Base-by-base conservation (phyloP, 2,113 vertebrate species). In the Stictonetta naevosa region DNA sequence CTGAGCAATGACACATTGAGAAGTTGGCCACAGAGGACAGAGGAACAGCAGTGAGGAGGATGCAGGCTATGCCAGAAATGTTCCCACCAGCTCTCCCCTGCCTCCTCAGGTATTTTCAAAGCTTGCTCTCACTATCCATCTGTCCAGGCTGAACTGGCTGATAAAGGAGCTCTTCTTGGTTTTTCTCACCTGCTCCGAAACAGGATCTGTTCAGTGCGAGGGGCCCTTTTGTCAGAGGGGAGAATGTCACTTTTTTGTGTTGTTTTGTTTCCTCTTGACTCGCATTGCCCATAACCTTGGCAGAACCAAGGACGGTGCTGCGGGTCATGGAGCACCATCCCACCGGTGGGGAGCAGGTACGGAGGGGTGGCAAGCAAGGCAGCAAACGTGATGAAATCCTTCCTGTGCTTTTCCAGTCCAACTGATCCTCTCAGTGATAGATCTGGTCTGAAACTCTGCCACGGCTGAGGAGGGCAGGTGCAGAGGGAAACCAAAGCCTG, bases 61-160 rank as follows among this genome's bases (percentile, higher is more conserved):
- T 97, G 96, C 62, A 90, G 98, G 92, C 90, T 97, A 96, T 95
- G 93, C 85, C 88, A 90, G 93, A 97, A 98, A 93, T 95, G 91
- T 97, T 95, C 88, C 86, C 97, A 86, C 55, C 25, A 96, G 74
- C 79, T 93, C 81, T 59, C 69, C 82, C 84, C 86, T 96, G 77
- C 92, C 82, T 97, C 81, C 86, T 36, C 85, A 86, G 69, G 50
- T 66, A 84, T 40, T 96, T 98, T 98, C 96, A 97, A 96, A 97
- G 96, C 83, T 91, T 74, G 26, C 93, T 97, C 96, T 97, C 96
- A 97, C 96, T 95, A 89, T 94, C 76, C 50, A 48, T 33, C 88
- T 93, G 84, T 93, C 72, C 93, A 93, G 96, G 93, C 96, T 85
- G 90, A 97, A 83, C 84, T 91, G 87, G 81, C 90, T 95, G 96